phyloP scores from a whole-genome alignment of 2,888 invertebrate genomes.

The Drosophila macrospina region DNA sequence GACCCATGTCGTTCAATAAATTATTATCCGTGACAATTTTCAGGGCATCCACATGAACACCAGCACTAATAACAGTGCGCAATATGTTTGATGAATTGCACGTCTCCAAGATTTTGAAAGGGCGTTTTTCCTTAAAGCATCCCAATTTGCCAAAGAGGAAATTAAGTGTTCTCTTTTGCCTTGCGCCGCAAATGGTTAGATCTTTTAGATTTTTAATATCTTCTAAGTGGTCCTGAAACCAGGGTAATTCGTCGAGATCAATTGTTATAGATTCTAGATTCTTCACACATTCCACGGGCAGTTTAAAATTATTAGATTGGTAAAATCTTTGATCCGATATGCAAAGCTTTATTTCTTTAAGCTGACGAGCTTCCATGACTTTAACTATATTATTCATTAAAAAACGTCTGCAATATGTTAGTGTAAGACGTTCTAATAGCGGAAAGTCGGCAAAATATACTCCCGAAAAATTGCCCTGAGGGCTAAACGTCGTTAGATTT shows the following conservation, averaged over 20 bases:
- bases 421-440: constrained; percentile 49
- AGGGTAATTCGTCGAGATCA: constrained; percentile 48
- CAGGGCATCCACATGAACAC: constrained; percentile 38
- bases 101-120: constrained; percentile 30
- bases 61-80: constrained; percentile 13
- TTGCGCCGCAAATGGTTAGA: constrained; percentile 31
- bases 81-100: constrained; percentile 20
- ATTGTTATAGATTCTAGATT: constrained; percentile 51
- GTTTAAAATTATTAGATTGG: background rate
- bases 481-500: constrained; percentile 61
- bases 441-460: constrained; percentile 35
- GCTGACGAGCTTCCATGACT: constrained; percentile 39
- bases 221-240: constrained; percentile 44
- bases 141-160: constrained; percentile 25
- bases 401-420: constrained; percentile 52
- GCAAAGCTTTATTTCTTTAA: constrained; percentile 53
- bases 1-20: constrained; percentile 20
- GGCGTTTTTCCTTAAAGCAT: background rate
- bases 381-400: constrained; percentile 26
- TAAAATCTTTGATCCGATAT: constrained; percentile 29
- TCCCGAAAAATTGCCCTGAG: constrained; percentile 59
- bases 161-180: constrained; percentile 9
- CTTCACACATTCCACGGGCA: constrained; percentile 41
- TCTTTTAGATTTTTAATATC: constrained; percentile 39
- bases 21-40: constrained; percentile 54